Conservation (phyloP, 2,888 invertebrate species). For the Aphidius colemani region DNA sequence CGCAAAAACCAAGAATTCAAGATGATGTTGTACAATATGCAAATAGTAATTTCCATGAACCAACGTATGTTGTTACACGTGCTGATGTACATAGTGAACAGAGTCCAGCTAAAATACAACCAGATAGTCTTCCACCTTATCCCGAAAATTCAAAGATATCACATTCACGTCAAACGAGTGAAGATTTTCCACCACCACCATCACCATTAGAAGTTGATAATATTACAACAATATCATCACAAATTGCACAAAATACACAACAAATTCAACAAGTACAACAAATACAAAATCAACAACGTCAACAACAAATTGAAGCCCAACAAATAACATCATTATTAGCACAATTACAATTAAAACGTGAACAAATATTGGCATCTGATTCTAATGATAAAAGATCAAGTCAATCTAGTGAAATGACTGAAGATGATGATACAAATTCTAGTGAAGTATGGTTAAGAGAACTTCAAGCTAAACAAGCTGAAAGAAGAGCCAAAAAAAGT, state of each 20-base stretch:
- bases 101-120: conserved; percentile 55
- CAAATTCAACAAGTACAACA: conserved; percentile 22
- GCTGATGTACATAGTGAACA: conserved; percentile 67
- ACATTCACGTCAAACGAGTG: conserved; percentile 85
- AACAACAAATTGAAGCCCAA: conserved; percentile 46
- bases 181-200: conserved; percentile 90
- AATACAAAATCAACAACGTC: conserved; percentile 36
- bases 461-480: conserved; percentile 78
- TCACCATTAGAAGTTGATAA: conserved; percentile 71
- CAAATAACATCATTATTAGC: conserved; percentile 52
- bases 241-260: conserved; percentile 27
- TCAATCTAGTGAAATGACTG: conserved; percentile 35
- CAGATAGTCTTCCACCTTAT: conserved; percentile 68
- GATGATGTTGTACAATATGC: conserved; percentile 62
- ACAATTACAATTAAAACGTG: conserved; percentile 58
- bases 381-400: conserved; percentile 45
- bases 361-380: conserved; percentile 56
- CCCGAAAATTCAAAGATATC: conserved; percentile 77
- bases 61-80: conserved; percentile 70
- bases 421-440: conserved; percentile 51
- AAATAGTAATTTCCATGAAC: conserved; percentile 51
- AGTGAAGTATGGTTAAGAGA: conserved; percentile 77
- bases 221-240: conserved; percentile 28
- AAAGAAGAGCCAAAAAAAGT: conserved; percentile 64
- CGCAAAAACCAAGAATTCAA: conserved; percentile 62